Evolutionary conservation across 2,113 vertebrate species (phyloP).

Genomic region (Proterorhinus semilunaris): DNA sequence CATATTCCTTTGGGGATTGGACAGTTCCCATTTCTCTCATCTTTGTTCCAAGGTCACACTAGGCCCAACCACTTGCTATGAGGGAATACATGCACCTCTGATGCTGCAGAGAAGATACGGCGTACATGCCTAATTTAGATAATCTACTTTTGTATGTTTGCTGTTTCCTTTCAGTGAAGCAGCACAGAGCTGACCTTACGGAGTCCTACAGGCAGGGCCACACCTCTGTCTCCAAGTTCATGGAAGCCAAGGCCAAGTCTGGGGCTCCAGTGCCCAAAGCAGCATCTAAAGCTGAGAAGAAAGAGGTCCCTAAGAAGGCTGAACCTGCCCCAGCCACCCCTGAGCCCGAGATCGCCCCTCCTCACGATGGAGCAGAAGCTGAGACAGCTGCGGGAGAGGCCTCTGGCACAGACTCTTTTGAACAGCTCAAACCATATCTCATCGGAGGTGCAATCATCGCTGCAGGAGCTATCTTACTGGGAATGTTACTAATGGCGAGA

Average conservation of each 20-base stretch:
- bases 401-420: slow-evolving; percentile 74
- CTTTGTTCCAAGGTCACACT: slow-evolving; percentile 70
- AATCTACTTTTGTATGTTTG: slow-evolving; percentile 54
- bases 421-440: slow-evolving; percentile 79
- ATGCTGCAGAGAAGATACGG: slow-evolving; percentile 40
- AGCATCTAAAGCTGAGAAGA: slow-evolving; percentile 75
- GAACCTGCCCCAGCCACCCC: slow-evolving; percentile 64
- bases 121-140: slow-evolving; percentile 43
- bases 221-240: slow-evolving; percentile 63
- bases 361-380: slow-evolving; percentile 66
- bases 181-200: slow-evolving; percentile 61
- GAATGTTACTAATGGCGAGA: slow-evolving; percentile 72
- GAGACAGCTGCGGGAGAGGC: slow-evolving; percentile 53
- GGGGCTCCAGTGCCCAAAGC: slow-evolving; percentile 63
- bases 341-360: slow-evolving; percentile 60
- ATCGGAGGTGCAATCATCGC: slow-evolving; percentile 76
- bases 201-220: slow-evolving; percentile 51
- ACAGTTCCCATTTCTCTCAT: slow-evolving; percentile 52
- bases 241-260: slow-evolving; percentile 76
- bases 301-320: slow-evolving; percentile 69
- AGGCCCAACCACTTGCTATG: slow-evolving; percentile 43
- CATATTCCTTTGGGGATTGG: slow-evolving; percentile 21
- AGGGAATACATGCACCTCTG: slow-evolving; percentile 24
- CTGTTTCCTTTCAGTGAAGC: slow-evolving; percentile 61
- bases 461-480: slow-evolving; percentile 76